A percentile compares a stretch with the other conserved stretches of the same genome.
Evolutionary conservation across 2,888 invertebrate genomes (phyloP).

Genomic region (Megalurothrips usitatus): DNA sequence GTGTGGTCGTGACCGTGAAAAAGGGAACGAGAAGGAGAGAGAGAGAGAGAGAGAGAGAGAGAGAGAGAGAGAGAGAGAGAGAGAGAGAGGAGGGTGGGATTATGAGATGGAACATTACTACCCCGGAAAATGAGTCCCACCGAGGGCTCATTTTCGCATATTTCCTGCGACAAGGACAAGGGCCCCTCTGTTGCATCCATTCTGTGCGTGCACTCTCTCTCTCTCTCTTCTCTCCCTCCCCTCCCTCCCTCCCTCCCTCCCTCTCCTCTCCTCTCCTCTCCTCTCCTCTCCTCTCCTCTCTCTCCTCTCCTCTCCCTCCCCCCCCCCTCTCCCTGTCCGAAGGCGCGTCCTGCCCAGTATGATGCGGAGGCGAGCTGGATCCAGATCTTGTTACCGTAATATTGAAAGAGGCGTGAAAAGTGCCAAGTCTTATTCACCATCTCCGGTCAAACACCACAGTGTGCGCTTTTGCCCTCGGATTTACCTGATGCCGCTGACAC

Average conservation of each 20-base stretch:
- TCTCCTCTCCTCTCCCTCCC: too few species aligned
- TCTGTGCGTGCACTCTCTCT: background rate
- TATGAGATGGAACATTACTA: background rate
- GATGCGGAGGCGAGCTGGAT: too few species aligned
- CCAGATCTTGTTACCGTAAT: too few species aligned
- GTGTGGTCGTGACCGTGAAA: conserved; percentile 2
- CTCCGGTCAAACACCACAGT: too few species aligned
- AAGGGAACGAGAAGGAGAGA: background rate
- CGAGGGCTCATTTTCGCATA: background rate
- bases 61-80: background rate
- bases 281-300: background rate
- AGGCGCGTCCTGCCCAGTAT: too few species aligned
- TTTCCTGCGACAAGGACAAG: background rate
- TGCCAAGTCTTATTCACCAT: too few species aligned
- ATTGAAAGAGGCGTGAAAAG: too few species aligned
- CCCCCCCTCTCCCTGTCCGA: too few species aligned
- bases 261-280: background rate
- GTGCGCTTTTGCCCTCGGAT: too few species aligned
- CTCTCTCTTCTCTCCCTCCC: background rate
- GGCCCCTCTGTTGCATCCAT: background rate
- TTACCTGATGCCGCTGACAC: too few species aligned
- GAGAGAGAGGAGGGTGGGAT: background rate
- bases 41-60: background rate
- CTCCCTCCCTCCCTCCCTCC: background rate
- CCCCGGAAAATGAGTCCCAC: background rate